Base-by-base conservation (phyloP, 2,888 invertebrate genomes). In the Cistogaster globosa region DNA sequence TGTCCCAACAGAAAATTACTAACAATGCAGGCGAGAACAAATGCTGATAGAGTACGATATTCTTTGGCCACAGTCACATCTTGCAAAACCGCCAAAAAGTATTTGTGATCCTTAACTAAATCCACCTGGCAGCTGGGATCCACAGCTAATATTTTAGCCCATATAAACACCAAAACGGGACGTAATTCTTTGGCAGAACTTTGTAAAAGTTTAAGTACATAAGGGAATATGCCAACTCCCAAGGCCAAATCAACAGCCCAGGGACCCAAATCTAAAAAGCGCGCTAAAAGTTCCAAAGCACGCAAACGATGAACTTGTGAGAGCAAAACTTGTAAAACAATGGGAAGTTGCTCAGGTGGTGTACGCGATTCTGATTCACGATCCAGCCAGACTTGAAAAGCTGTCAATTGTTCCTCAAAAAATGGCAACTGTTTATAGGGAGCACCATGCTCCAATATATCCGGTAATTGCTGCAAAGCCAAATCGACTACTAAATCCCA, bases 401-500 rank as follows among this genome's bases (percentile, higher is more conserved):
- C 99, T 60, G 98, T 98, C 83, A 99, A 94, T 93, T 99, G 99
- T 91, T 99, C 98, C 91, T 98, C 97, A 93, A 99, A 99, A 94
- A 99, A 99, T 36, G 97, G 95, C 89, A 98, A 95, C 93, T 97
- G 97, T 38, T 93, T 93, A 91, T 96, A 96, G 0, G 90, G 86
- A 12, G 94, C 93, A 80, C 94, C 93, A 20, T 94, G 93, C 58
- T 95, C 94, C 87, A 96, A 92, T 90, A 97, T 95, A 74, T 94
- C 94, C 82, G 97, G 97, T 89, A 99, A 94, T 93, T 99, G 99
- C 80, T 97, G 95, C 87, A 99, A 94, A 90, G 98, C 98, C 88
- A 98, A 94, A 93, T 99, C 99, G 87, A 99, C 94, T 16, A 98
- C 97, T 89, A 98, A 94, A 93, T 99, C 99, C 99, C 99, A 99